Base-by-base conservation (phyloP, 2,888 invertebrate genomes). In the Alcis repandata region DNA sequence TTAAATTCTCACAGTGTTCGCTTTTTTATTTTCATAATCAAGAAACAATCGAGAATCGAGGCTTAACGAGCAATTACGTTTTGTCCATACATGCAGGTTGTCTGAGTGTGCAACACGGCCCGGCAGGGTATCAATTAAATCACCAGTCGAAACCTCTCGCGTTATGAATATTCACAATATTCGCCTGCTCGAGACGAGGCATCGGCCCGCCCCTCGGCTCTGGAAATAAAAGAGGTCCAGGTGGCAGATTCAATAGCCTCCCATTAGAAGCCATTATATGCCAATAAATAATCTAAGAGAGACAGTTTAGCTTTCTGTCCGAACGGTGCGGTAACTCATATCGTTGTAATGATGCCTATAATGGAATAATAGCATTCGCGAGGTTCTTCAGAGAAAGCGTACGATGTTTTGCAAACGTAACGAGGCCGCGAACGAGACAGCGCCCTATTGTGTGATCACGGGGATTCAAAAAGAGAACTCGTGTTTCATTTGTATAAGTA, bases 221-320 rank as follows among this genome's bases (percentile, higher is more conserved):
- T 67, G 79, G 73, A 83, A 85, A 90, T 90, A 88, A 90, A 91
- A 88, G 86, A 87, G 81, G 82, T 83, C 85, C 86, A 88, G 86
- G 89, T 91, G 91, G 90, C 87, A 87, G 87, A 90, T 92, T 91
- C 90, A 92, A 93, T 92, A 91, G 89, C 88, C 86, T 84, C 86
- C 91, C 87, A 93, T 93, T 93, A 93, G 89, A 87, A 87, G 83
- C 88, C 87, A 93, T 93, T 93, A 93, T 90, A 84, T 85, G 89
- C 85, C 89, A 89, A 92, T 93, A 93, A 93, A 93, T 93, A 91
- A 89, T 86, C 79, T 74, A 74, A 81, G 87, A 78, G 85, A 89
- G 91, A 90, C 88, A 88, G 88, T 84, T 80, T 79, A 75, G 80
- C 84, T 84, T 85, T 90, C 86, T 87, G 83, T 88, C 86, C 80